Conservation (phyloP, 2,888 invertebrate genomes). For the Sarcophaga rosellei region DNA sequence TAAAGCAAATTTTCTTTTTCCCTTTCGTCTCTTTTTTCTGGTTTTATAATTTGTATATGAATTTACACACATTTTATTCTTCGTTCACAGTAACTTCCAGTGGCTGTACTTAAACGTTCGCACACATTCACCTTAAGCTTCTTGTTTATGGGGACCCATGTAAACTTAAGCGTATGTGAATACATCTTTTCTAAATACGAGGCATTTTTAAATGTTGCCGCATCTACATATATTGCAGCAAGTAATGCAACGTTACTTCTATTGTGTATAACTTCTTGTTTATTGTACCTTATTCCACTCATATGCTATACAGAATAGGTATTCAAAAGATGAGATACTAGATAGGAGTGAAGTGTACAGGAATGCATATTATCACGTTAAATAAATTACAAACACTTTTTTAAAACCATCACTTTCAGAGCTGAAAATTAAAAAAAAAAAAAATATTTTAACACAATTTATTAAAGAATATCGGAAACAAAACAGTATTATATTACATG, state of each 20-base stretch:
- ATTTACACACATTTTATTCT: conserved; percentile 61
- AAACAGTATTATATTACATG: no score
- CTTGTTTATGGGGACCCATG: not conserved
- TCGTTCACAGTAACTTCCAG: conserved; percentile 47
- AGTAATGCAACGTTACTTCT: conserved; percentile 19
- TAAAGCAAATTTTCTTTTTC: conserved; percentile 21
- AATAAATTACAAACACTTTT: conserved; percentile 64
- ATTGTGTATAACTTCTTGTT: conserved; percentile 26
- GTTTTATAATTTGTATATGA: conserved; percentile 37
- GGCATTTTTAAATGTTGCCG: conserved; percentile 46
- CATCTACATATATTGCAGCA: conserved; percentile 7
- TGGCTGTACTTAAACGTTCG: conserved; percentile 1
- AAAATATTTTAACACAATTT: no score
- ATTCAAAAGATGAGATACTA: no score
- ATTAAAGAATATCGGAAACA: no score
- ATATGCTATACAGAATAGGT: no score
- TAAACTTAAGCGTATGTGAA: conserved; percentile 52
- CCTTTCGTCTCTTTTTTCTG: conserved; percentile 9
- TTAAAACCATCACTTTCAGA: no score
- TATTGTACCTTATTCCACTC: no score
- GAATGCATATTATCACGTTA: conserved; percentile 62
- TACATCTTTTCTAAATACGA: conserved; percentile 51
- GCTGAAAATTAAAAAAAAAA: no score
- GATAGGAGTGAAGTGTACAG: not conserved
- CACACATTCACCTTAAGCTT: not conserved